Evolutionary conservation across 1,140 invertebrate species (phyloP).

Genomic region (Lucilia cuprina): DNA sequence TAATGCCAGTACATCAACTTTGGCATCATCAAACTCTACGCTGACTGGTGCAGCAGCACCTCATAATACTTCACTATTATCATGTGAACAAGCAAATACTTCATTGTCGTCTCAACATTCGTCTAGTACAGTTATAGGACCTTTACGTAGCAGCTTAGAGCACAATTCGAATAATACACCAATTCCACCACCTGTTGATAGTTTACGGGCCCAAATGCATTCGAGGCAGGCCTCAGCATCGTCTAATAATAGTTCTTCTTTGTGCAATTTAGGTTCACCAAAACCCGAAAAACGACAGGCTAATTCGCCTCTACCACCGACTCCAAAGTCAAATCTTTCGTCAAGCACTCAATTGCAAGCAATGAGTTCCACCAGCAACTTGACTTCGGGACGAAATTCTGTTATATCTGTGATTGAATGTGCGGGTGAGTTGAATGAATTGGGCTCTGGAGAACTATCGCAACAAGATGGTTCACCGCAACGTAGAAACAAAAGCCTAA

Average conservation of each 20-base stretch:
- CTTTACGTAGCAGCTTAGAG: slow-evolving; percentile 20
- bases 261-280: slow-evolving; percentile 77
- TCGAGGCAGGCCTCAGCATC: slow-evolving; percentile 72
- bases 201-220: slow-evolving; percentile 58
- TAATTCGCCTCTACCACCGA: slow-evolving; percentile 81
- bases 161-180: slow-evolving; percentile 45
- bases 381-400: slow-evolving; percentile 60
- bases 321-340: slow-evolving; percentile 65
- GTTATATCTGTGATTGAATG: slow-evolving; percentile 61
- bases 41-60: slow-evolving; percentile 33
- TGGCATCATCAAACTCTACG: slow-evolving; percentile 17
- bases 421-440: slow-evolving; percentile 54
- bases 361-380: slow-evolving; percentile 51
- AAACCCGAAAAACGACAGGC: slow-evolving; percentile 87
- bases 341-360: slow-evolving; percentile 46
- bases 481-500: slow-evolving; percentile 65
- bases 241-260: slow-evolving; percentile 76
- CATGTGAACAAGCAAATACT: neutral
- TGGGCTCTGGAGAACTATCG: slow-evolving; percentile 44
- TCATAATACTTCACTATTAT: slow-evolving; percentile 38
- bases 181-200: slow-evolving; percentile 56
- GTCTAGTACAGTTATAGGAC: neutral
- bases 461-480: slow-evolving; percentile 66
- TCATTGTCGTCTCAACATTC: slow-evolving; percentile 14
- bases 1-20: slow-evolving; percentile 35